Evolutionary conservation across 2,113 vertebrate genomes (phyloP), one percentile per base, ranked within the genome.

Genomic region (Lasiurus borealis): DNA sequence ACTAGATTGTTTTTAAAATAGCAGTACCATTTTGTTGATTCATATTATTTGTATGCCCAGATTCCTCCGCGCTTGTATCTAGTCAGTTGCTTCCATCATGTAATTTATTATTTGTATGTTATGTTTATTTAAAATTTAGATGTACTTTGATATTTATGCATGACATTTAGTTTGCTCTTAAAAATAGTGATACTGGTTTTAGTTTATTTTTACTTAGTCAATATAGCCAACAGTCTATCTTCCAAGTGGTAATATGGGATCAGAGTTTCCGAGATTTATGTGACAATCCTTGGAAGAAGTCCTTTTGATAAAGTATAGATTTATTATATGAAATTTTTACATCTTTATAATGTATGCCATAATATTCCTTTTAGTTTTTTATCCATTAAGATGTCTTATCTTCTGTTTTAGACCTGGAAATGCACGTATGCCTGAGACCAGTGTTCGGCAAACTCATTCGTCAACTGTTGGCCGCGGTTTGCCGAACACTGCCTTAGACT

Each of bases 31-130:
- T 52, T 82, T 75, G 54, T 89, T 94, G 80, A 59, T 77, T 95
- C 4, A 6, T 88, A 40, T 88, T 88, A 54, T 31, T 87, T 91
- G 93, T 90, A 77, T 95, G 95, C 95, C 92, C 93, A 96, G 95
- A 95, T 96, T 97, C 90, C 73, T 97, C 93, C 92, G 0, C 78
- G 90, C 85, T 93, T 92, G 3, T 64, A 85, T 82, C 36, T 90
- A 46, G 64, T 72, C n/a, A 66, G 2, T 92, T 82, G 82, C 73
- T 96, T 89, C 77, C 46, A 93, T 93, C 31, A 52, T 94, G 52
- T 78, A 88, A 50, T 87, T 87, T 85, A 27, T 90, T 86, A 48
- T 96, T 93, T 94, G 91, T 84, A 66, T 62, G 57, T 27, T 62
- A 62, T 85, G 46, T 8, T 91, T 34, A 85, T 84, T 84, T 48